Evolutionary conservation across 1,140 invertebrate genomes (phyloP).

Genomic region (Stegodyphus mimosarum): DNA sequence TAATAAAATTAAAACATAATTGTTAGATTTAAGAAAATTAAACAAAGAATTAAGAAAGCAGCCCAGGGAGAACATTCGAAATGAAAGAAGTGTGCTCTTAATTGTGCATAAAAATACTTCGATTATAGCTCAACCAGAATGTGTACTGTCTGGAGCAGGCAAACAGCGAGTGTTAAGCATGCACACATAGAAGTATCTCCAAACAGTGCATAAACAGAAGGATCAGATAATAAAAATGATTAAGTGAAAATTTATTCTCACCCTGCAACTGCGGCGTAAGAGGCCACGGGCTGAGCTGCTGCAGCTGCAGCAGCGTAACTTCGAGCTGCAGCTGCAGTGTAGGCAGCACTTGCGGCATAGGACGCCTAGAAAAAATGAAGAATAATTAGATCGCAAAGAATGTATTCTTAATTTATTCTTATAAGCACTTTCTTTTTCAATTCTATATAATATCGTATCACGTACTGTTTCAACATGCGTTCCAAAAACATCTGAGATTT

Average conservation of each 20-base stretch:
- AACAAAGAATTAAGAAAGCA: too few species aligned
- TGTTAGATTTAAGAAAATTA: too few species aligned
- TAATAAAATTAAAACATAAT: too few species aligned
- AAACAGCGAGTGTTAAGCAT: neutral
- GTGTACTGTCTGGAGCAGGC: neutral
- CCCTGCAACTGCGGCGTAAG: constrained; percentile 77
- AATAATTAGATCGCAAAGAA: neutral
- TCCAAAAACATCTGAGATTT: too few species aligned
- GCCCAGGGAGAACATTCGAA: too few species aligned
- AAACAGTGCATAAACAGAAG: neutral
- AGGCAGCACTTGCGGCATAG: constrained; percentile 76
- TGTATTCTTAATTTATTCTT: too few species aligned
- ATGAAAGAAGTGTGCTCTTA: too few species aligned
- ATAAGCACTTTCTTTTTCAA: too few species aligned
- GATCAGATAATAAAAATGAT: neutral
- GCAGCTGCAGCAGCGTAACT: constrained; percentile 79
- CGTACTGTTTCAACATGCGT: too few species aligned
- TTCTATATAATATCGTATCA: too few species aligned
- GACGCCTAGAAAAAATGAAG: constrained; percentile 66
- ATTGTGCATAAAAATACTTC: too few species aligned
- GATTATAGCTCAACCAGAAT: too few species aligned
- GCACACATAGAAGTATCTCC: neutral
- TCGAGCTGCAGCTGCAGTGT: constrained; percentile 83
- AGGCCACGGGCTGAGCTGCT: constrained; percentile 71
- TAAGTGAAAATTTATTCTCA: constrained; percentile 65